Base-by-base conservation (phyloP, 2,113 vertebrate species). In the Polypterus bichir region DNA sequence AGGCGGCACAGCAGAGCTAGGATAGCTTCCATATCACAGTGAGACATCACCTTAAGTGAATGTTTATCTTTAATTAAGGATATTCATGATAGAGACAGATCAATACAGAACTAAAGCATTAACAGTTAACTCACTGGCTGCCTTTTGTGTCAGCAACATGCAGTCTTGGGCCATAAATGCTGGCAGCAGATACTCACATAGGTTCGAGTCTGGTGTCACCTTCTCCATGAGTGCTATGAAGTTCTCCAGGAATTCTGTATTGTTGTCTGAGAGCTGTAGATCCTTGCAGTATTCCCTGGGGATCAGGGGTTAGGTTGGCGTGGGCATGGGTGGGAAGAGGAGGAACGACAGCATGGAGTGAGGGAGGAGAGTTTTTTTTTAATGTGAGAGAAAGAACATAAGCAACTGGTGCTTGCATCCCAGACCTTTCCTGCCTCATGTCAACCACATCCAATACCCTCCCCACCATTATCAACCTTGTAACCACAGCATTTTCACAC, bases 141-240 rank as follows among this genome's bases (percentile, higher is more conserved):
- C n/a, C n/a, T n/a, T n/a, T n/a, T n/a, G n/a, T n/a, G n/a, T n/a
- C n/a, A n/a, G n/a, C n/a, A n/a, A n/a, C n/a, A n/a, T n/a, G n/a
- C n/a, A n/a, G n/a, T n/a, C n/a, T n/a, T n/a, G n/a, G n/a, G n/a
- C n/a, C n/a, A n/a, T n/a, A n/a, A n/a, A n/a, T n/a, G n/a, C n/a
- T n/a, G n/a, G 49, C 5, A 53, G 47, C 46, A 46, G 11, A n/a
- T 63, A 83, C 95, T 92, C 77, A 98, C 96, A 99, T 82, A 94
- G 92, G 81, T 97, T 96, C 74, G 93, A 98, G 79, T 99, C 95
- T 4, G 96, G 96, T 8, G 94, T 98, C 82, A 97, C 92, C 83
- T 97, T 98, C 84, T 99, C 94, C 94, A 99, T 97, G 62, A 97
- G 91, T 66, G 92, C 89, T 66, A 99, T 97, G 81, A 99, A 99